Percentiles rank a stretch among this genome's conserved stretches.
phyloP scores from a whole-genome alignment of 1,140 invertebrate genomes.

The Thaumatotibia leucotreta region DNA sequence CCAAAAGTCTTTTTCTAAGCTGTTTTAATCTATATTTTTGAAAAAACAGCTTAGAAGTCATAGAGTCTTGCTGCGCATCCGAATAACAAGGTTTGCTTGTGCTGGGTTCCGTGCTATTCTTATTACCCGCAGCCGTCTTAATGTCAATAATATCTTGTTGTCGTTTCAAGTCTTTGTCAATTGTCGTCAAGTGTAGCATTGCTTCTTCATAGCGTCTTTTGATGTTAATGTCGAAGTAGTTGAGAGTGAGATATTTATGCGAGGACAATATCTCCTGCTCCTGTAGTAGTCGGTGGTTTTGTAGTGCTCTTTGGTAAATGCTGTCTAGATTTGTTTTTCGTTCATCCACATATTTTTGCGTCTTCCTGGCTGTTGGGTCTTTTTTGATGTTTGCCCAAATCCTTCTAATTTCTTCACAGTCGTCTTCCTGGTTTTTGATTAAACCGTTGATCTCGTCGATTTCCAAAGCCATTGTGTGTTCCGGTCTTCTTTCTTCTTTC shows the following conservation, averaged over 20 bases:
- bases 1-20: neutral
- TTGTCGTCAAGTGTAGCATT: neutral
- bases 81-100: too few relatives aligned
- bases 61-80: too few relatives aligned
- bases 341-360: neutral
- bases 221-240: neutral
- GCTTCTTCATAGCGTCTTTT: neutral
- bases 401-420: neutral
- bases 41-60: neutral
- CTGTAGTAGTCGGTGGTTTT: conserved; percentile 3
- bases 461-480: conserved; percentile 4
- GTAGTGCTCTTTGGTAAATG: neutral
- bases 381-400: conserved; percentile 6
- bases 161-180: neutral
- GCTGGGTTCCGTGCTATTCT: neutral
- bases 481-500: neutral
- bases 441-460: conserved; percentile 5
- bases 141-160: neutral
- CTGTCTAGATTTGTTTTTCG: neutral
- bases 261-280: neutral
- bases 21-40: neutral
- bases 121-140: neutral
- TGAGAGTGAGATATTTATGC: conserved; percentile 1
- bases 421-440: conserved; percentile 4
- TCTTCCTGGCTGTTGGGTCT: neutral